Percentiles rank a stretch among this genome's conserved stretches.
These are phyloP conservation scores for Mimumesa dahlbomi DNA, from an alignment of 2,888 invertebrate genomes.

Conservation along the genomic window DNA sequence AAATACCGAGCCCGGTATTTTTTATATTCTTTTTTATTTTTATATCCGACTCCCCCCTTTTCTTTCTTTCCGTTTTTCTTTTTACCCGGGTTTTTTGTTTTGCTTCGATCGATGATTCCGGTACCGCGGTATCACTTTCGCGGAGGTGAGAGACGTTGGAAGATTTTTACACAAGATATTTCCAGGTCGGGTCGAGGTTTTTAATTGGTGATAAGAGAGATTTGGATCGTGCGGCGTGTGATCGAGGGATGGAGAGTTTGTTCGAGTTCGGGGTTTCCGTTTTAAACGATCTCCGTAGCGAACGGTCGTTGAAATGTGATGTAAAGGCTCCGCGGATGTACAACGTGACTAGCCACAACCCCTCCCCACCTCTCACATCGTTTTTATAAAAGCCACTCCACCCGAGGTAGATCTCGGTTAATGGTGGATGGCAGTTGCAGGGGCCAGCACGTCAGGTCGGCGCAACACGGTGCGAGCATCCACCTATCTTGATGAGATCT, in stretches of 20 bases:
- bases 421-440: conserved; percentile 73
- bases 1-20: conserved; percentile 20
- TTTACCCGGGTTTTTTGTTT: neutral
- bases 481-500: conserved; percentile 80
- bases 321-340: conserved; percentile 28
- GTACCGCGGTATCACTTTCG: too few relatives aligned
- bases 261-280: too few relatives aligned
- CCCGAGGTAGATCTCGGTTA: conserved; percentile 66
- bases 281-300: too few relatives aligned
- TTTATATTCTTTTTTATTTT: neutral
- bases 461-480: conserved; percentile 72
- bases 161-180: too few relatives aligned
- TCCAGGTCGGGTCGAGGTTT: too few relatives aligned
- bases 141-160: too few relatives aligned
- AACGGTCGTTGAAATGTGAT: too few relatives aligned
- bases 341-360: conserved; percentile 65
- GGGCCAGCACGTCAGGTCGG: conserved; percentile 64
- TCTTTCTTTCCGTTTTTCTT: neutral
- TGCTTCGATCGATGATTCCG: neutral
- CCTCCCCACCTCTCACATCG: conserved; percentile 29
- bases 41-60: neutral
- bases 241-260: too few relatives aligned
- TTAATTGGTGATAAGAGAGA: too few relatives aligned
- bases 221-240: too few relatives aligned
- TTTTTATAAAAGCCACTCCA: conserved; percentile 38